A percentile compares a stretch with the other conserved stretches of the same genome.
Evolutionary conservation across 2,888 invertebrate species (phyloP).

Genomic region (Eumacrocentrus americanus): DNA sequence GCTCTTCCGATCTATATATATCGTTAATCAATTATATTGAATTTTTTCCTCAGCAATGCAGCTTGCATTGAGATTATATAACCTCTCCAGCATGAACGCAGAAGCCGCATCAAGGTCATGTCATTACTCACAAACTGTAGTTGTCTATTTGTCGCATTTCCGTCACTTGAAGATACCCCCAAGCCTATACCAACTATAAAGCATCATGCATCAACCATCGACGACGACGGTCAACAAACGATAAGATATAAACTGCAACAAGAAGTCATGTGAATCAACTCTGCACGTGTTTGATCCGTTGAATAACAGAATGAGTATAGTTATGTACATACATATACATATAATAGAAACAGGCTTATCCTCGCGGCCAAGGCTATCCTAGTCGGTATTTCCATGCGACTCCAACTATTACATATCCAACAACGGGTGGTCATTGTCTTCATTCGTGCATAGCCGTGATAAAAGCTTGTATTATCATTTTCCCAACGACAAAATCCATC

Average conservation of each 20-base stretch:
- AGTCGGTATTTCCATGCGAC: background rate
- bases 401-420: background rate
- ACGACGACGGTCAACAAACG: conserved; percentile 12
- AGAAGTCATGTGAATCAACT: background rate
- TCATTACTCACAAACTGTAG: background rate
- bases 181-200: background rate
- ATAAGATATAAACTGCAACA: background rate
- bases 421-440: background rate
- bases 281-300: background rate
- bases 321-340: too few relatives aligned
- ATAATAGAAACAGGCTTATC: background rate
- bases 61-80: background rate
- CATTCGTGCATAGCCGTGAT: background rate
- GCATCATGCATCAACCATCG: background rate
- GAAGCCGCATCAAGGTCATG: conserved; percentile 3
- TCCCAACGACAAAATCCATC: too few relatives aligned
- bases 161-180: background rate
- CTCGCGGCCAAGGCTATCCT: conserved; percentile 11
- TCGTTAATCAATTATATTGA: background rate
- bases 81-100: background rate
- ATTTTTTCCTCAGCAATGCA: background rate
- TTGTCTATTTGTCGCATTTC: background rate
- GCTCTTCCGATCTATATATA: too few relatives aligned
- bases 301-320: background rate
- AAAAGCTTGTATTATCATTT: too few relatives aligned